Conservation (phyloP, 2,797 vertebrate species). For the Merluccius polli region DNA sequence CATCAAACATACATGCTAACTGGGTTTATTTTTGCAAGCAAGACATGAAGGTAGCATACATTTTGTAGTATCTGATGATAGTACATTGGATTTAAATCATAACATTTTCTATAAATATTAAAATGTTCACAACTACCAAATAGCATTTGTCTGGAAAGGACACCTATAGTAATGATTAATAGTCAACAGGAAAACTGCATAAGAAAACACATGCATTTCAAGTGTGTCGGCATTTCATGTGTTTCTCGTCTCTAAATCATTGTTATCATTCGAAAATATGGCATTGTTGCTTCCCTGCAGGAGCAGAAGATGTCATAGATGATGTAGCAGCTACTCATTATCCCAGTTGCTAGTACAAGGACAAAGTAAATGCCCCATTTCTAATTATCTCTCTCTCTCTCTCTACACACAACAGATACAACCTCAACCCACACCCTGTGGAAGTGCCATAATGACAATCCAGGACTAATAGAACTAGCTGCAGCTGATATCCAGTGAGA, state of each 20-base stretch:
- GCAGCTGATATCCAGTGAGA: background rate
- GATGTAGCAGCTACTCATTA: slow-evolving; percentile 56
- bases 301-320: slow-evolving; percentile 35
- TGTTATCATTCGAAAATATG: slow-evolving; percentile 38
- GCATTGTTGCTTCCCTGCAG: slow-evolving; percentile 25
- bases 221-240: slow-evolving; percentile 21
- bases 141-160: background rate
- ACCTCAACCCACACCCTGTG: background rate
- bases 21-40: background rate
- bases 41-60: background rate
- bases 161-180: background rate
- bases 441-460: background rate
- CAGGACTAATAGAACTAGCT: background rate
- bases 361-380: slow-evolving; percentile 26
- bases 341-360: slow-evolving; percentile 50
- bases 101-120: background rate
- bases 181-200: background rate
- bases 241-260: slow-evolving; percentile 29
- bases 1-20: background rate
- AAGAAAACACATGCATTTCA: slow-evolving; percentile 7
- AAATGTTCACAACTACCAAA: background rate
- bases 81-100: no score
- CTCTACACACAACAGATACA: background rate
- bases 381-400: background rate
- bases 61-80: no score